Evolutionary conservation across 2,888 invertebrate species (phyloP).

Genomic region (Drosophila demipolita): DNA sequence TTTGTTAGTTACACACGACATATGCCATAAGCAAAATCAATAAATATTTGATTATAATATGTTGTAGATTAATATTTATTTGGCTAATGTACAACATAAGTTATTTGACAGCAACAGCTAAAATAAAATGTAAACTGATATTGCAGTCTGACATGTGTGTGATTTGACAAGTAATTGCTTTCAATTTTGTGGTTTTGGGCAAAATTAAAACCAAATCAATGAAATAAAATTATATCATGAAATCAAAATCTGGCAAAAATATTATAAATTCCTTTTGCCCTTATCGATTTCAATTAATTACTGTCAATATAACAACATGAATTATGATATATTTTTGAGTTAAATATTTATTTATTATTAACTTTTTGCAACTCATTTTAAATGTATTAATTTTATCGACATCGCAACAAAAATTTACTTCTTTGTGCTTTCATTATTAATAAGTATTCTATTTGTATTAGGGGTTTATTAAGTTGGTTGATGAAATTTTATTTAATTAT

Average conservation of each 20-base stretch:
- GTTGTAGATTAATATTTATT: slow-evolving; percentile 69
- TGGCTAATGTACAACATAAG: slow-evolving; percentile 49
- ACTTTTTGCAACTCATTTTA: neutral
- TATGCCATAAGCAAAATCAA: slow-evolving; percentile 62
- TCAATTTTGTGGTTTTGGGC: slow-evolving; percentile 6
- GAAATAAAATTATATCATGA: slow-evolving; percentile 3
- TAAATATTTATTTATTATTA: neutral
- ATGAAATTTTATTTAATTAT: neutral
- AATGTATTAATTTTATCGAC: neutral
- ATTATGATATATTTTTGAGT: neutral
- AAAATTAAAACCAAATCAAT: slow-evolving; percentile 5
- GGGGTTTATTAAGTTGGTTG: neutral
- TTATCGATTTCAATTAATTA: neutral
- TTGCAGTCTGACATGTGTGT: slow-evolving; percentile 8
- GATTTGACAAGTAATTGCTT: neutral
- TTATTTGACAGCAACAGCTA: slow-evolving; percentile 38
- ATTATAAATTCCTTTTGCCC: neutral
- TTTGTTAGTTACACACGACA: slow-evolving; percentile 18
- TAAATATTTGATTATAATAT: slow-evolving; percentile 72
- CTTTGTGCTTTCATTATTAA: neutral
- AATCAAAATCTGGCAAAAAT: neutral
- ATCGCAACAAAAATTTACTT: neutral
- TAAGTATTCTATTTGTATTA: neutral
- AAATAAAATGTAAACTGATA: slow-evolving; percentile 12
- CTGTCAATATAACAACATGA: neutral